phyloP scores from a whole-genome alignment of 1,140 invertebrate genomes.

The Harlomillsia oculata region DNA sequence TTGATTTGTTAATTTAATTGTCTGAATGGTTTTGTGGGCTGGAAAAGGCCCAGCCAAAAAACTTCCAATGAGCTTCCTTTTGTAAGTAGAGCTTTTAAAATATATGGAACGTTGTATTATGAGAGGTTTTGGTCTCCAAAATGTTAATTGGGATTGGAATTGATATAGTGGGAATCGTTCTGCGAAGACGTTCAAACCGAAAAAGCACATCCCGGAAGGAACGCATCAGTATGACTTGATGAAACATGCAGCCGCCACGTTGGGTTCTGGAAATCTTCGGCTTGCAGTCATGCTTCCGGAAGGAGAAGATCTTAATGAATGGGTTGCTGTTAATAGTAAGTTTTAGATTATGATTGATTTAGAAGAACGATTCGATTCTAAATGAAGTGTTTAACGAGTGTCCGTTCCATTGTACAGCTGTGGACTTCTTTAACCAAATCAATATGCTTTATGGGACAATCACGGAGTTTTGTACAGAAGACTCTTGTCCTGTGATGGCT shows the following conservation, averaged over 20 bases:
- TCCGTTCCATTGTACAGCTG: conserved; percentile 62
- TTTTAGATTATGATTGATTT: no score
- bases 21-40: conserved; percentile 10
- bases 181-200: conserved; percentile 95
- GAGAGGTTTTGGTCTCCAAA: not conserved
- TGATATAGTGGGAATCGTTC: conserved; percentile 65
- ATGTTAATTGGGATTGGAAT: not conserved
- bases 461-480: conserved; percentile 97
- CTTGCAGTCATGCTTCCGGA: conserved; percentile 94
- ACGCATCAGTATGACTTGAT: conserved; percentile 98
- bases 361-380: not conserved
- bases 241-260: conserved; percentile 96
- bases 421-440: conserved; percentile 99
- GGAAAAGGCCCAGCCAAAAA: not conserved
- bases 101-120: conserved; percentile 4
- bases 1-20: no score
- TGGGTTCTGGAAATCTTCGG: conserved; percentile 93
- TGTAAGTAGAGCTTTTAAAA: conserved; percentile 31
- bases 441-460: conserved; percentile 99
- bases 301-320: conserved; percentile 98
- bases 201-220: conserved; percentile 97
- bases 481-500: conserved; percentile 93
- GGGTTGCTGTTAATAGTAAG: conserved; percentile 98
- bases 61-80: conserved; percentile 37
- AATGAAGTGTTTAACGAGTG: no score